Evolutionary conservation across 2,888 invertebrate species (phyloP).

Genomic region (Plutella xylostella): DNA sequence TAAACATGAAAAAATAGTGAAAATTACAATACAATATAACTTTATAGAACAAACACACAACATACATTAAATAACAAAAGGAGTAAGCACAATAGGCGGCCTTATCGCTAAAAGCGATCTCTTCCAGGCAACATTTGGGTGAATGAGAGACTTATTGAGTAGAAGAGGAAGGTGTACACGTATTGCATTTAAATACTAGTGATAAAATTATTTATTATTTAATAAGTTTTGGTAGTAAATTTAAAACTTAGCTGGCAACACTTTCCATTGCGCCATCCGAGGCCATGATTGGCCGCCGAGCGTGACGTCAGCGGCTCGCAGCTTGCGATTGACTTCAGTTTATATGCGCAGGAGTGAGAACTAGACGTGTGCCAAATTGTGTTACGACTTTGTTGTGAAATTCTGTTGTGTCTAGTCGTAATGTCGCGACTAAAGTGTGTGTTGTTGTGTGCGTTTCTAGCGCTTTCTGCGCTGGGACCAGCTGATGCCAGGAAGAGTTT

Average conservation of each 20-base stretch:
- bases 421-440: constrained; percentile 32
- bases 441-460: constrained; percentile 33
- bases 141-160: no score
- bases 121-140: no score
- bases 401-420: constrained; percentile 15
- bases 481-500: constrained; percentile 24
- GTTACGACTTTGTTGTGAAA: constrained; percentile 17
- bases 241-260: neutral
- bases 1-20: no score
- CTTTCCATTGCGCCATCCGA: neutral
- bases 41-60: neutral
- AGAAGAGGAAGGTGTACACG: no score
- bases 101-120: no score
- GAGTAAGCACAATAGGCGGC: no score
- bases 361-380: constrained; percentile 2
- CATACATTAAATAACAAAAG: no score
- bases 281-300: no score
- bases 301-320: neutral
- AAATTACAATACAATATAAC: no score
- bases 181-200: no score
- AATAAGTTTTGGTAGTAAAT: no score
- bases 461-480: constrained; percentile 28
- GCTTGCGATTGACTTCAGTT: constrained; percentile 1
- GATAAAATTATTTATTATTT: no score
- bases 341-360: constrained; percentile 4